phyloP scores from a whole-genome alignment of 2,888 invertebrate species.

The Hirtodrosophila trivittata region DNA sequence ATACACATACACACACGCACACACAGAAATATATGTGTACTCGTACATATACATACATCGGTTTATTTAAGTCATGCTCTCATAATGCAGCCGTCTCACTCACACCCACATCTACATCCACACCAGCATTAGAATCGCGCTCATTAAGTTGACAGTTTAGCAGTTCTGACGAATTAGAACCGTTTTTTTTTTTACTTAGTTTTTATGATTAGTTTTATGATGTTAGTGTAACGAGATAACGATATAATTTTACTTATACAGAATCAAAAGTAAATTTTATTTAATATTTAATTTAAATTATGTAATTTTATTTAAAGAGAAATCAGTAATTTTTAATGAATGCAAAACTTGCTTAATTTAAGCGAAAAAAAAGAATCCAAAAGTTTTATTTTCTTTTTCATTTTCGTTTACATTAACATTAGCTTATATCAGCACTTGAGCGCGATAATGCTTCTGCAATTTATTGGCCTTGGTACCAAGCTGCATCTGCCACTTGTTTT shows the following conservation, averaged over 20 bases:
- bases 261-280: slow-evolving; percentile 75
- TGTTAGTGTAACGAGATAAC: slow-evolving; percentile 56
- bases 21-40: slow-evolving; percentile 16
- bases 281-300: slow-evolving; percentile 77
- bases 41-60: slow-evolving; percentile 31
- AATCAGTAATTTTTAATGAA: slow-evolving; percentile 48
- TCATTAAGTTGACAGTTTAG: slow-evolving; percentile 43
- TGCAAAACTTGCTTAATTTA: slow-evolving; percentile 57
- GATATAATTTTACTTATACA: slow-evolving; percentile 60
- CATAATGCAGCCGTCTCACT: slow-evolving; percentile 44
- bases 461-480: slow-evolving; percentile 92
- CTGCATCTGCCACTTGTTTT: slow-evolving; percentile 90
- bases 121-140: slow-evolving; percentile 27
- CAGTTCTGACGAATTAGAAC: slow-evolving; percentile 41
- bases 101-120: slow-evolving; percentile 15
- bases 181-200: slow-evolving; percentile 70
- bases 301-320: slow-evolving; percentile 69
- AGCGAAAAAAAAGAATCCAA: slow-evolving; percentile 42
- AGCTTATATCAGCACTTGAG: slow-evolving; percentile 90
- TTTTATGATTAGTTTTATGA: slow-evolving; percentile 58
- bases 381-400: slow-evolving; percentile 12
- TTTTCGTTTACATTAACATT: slow-evolving; percentile 1
- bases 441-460: slow-evolving; percentile 91
- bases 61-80: slow-evolving; percentile 56
- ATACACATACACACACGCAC: slow-evolving; percentile 15